phyloP scores from a whole-genome alignment of 2,888 invertebrate genomes.

The Ceramica pisi region DNA sequence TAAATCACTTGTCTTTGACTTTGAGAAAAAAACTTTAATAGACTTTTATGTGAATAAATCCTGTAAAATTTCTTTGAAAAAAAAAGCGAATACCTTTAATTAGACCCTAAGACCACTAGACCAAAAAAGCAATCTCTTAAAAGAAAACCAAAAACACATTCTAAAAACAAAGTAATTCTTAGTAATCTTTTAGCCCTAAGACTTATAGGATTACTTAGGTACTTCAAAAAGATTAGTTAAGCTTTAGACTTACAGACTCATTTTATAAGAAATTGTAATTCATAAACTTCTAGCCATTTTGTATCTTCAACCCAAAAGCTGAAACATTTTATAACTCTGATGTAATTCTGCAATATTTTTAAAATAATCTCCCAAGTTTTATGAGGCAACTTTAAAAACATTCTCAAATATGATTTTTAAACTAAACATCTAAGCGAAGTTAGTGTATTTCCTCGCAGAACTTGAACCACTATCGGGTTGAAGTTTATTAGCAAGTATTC shows the following conservation, averaged over 20 bases:
- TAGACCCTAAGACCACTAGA: background rate
- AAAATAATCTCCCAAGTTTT: constrained; percentile 31
- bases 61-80: background rate
- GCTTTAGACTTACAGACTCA: background rate
- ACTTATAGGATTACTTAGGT: constrained; percentile 29
- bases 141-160: background rate
- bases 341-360: constrained; percentile 3
- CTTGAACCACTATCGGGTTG: constrained; percentile 46
- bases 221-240: constrained; percentile 14
- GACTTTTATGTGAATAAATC: too few species aligned
- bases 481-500: constrained; percentile 56
- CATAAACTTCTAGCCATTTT: constrained; percentile 3
- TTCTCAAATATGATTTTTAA: constrained; percentile 51
- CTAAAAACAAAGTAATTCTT: background rate
- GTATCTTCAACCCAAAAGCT: background rate
- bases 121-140: background rate
- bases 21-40: too few species aligned
- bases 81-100: too few species aligned
- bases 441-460: constrained; percentile 30
- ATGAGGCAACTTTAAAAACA: constrained; percentile 19
- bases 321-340: constrained; percentile 5
- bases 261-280: constrained; percentile 21
- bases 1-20: too few species aligned
- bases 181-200: background rate
- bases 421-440: constrained; percentile 54